Evolutionary conservation across 2,888 invertebrate genomes (phyloP).

Genomic region (Sphaeridia pumilis): DNA sequence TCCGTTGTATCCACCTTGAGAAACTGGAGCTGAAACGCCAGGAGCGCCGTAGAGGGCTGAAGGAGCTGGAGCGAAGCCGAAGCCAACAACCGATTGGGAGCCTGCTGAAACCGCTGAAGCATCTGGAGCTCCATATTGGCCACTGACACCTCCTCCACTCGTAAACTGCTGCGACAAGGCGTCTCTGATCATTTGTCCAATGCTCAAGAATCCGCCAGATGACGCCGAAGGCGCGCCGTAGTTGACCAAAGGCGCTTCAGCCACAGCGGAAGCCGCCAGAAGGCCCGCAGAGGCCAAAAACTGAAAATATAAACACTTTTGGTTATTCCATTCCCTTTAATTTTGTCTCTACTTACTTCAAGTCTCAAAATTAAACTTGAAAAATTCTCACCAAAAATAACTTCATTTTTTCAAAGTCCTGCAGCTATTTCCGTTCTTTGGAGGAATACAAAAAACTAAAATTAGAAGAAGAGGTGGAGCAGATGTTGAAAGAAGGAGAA

Average conservation of each 20-base stretch:
- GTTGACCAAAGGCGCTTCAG: slow-evolving; percentile 2
- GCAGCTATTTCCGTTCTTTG: too few species aligned
- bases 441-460: too few species aligned
- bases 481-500: too few species aligned
- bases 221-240: slow-evolving; percentile 1
- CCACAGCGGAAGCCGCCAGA: neutral
- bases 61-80: neutral
- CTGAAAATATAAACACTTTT: neutral
- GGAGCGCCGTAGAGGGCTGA: neutral
- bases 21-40: neutral
- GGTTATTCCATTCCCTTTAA: too few species aligned
- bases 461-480: too few species aligned
- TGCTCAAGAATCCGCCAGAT: neutral
- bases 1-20: neutral
- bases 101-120: neutral
- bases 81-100: neutral
- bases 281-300: slow-evolving; percentile 1
- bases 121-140: neutral
- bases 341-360: neutral
- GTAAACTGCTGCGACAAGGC: neutral
- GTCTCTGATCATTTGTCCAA: neutral
- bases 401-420: slow-evolving; percentile 1
- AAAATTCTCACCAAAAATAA: slow-evolving; percentile 1
- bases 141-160: neutral
- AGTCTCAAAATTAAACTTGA: neutral